These are phyloP conservation scores for Melanotaenia parkinsoni DNA, from an alignment of 2,797 vertebrate genomes.

Conservation along the genomic window DNA sequence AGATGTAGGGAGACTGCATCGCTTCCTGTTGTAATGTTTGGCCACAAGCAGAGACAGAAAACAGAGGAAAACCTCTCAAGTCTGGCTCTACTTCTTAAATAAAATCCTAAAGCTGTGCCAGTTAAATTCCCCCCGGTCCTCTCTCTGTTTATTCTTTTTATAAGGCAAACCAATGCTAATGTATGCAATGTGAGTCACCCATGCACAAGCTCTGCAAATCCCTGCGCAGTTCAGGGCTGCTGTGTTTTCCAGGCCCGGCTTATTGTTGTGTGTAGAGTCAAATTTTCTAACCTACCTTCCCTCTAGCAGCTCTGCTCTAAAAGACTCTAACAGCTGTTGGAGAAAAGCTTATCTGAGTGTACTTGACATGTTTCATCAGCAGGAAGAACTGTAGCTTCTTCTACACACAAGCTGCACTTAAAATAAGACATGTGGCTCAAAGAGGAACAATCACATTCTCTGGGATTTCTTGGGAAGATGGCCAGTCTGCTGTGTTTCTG, in stretches of 20 bases:
- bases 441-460: neutral
- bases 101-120: neutral
- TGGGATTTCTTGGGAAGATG: neutral
- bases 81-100: neutral
- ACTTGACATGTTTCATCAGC: slow-evolving; percentile 27
- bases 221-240: slow-evolving; percentile 18
- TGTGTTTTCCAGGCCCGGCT: slow-evolving; percentile 5
- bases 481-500: neutral
- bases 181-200: slow-evolving; percentile 40
- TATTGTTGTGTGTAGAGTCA: slow-evolving; percentile 15
- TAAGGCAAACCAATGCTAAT: slow-evolving; percentile 44
- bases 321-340: slow-evolving; percentile 29
- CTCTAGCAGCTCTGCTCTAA: slow-evolving; percentile 7
- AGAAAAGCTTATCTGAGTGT: slow-evolving; percentile 11
- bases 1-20: neutral
- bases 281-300: neutral
- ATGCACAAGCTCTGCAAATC: slow-evolving; percentile 22
- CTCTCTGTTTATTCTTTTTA: slow-evolving; percentile 29
- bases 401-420: slow-evolving; percentile 1
- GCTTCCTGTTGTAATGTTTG: neutral
- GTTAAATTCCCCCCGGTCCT: neutral
- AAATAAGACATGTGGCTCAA: neutral
- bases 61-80: neutral
- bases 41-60: slow-evolving; percentile 1
- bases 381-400: neutral